These are phyloP conservation scores for Copidosoma floridanum DNA, from an alignment of 1,140 invertebrate species.

Conservation along the genomic window DNA sequence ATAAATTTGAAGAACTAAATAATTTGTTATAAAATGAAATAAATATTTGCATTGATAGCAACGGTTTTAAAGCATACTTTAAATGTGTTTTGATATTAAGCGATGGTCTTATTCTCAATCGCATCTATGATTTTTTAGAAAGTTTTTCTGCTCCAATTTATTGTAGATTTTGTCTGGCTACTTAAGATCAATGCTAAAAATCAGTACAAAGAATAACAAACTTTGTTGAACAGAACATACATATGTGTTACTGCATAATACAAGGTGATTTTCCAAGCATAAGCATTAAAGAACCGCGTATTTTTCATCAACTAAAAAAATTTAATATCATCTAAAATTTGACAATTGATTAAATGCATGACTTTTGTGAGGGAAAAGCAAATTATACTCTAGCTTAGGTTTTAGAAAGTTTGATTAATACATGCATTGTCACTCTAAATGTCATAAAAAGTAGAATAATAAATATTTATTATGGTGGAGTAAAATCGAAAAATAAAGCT, in stretches of 20 bases:
- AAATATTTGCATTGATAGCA: neutral
- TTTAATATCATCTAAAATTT: neutral
- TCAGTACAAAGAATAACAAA: neutral
- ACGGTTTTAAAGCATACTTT: slow-evolving; percentile 7
- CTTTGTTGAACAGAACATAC: neutral
- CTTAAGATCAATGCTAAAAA: too few species aligned
- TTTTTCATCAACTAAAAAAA: neutral
- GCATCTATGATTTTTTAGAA: neutral
- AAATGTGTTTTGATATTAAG: neutral
- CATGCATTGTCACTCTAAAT: neutral
- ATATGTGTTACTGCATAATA: neutral
- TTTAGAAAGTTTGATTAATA: neutral
- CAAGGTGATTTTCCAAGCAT: neutral
- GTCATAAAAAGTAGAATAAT: neutral
- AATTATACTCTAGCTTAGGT: neutral
- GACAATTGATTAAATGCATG: neutral
- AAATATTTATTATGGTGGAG: neutral
- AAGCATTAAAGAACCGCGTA: neutral
- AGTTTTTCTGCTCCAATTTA: neutral
- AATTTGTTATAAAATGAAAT: slow-evolving; percentile 12
- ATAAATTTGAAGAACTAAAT: slow-evolving; percentile 13
- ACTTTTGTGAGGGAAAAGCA: neutral
- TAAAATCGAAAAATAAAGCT: neutral
- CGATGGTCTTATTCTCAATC: neutral
- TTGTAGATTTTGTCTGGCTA: neutral